phyloP scores from a whole-genome alignment of 1,140 invertebrate genomes.

The Drosophila asahinai region DNA sequence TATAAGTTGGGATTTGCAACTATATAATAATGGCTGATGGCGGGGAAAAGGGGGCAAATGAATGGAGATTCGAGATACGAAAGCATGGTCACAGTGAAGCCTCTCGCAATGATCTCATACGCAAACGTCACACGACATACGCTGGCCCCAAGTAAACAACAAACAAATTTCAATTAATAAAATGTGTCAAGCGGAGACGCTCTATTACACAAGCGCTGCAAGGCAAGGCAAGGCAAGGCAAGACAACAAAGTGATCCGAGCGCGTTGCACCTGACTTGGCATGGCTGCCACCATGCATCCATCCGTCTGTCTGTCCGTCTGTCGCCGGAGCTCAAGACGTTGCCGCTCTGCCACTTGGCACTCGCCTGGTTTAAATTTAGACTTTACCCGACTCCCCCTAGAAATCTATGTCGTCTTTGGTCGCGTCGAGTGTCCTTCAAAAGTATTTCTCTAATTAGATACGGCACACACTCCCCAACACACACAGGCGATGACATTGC shows the following conservation, averaged over 20 bases:
- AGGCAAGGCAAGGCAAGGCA: conserved; percentile 7
- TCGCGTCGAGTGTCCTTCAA: conserved; percentile 82
- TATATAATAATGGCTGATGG: too few species aligned
- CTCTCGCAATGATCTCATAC: conserved; percentile 32
- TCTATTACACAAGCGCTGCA: conserved; percentile 66
- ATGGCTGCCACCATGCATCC: conserved; percentile 29
- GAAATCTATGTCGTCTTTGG: conserved; percentile 61
- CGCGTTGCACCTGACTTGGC: conserved; percentile 59
- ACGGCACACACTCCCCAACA: conserved; percentile 48
- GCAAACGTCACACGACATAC: conserved; percentile 14
- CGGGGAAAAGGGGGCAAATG: not conserved
- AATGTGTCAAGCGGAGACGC: conserved; percentile 77
- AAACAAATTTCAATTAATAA: conserved; percentile 83
- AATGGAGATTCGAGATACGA: conserved; percentile 5
- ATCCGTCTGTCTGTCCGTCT: not conserved
- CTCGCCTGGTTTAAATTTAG: conserved; percentile 70
- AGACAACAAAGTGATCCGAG: conserved; percentile 37
- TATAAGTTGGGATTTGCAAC: conserved; percentile 27
- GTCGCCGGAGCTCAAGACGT: conserved; percentile 36
- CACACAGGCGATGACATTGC: conserved; percentile 42
- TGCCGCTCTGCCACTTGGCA: conserved; percentile 49
- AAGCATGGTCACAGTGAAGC: conserved; percentile 18
- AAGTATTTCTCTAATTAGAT: conserved; percentile 82
- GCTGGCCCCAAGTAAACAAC: conserved; percentile 58
- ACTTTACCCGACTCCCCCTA: not conserved